Evolutionary conservation across 2,797 vertebrate species (phyloP).

Genomic region (Poeciliopsis infans): DNA sequence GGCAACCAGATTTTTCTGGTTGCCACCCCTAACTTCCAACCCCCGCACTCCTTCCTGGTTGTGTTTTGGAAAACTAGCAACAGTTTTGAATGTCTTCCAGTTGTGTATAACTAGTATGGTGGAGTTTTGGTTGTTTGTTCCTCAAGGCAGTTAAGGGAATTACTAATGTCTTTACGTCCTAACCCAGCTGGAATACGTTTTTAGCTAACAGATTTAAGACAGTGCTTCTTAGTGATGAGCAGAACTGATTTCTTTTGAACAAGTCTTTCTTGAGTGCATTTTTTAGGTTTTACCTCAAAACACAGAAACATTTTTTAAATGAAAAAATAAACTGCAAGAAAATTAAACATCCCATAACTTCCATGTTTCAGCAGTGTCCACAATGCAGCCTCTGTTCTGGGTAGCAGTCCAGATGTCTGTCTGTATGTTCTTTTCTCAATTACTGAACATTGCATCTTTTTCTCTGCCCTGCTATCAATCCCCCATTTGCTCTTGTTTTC

Average conservation of each 20-base stretch:
- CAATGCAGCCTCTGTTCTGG: not conserved
- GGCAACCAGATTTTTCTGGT: not conserved
- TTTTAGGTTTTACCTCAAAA: not conserved
- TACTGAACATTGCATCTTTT: slow-evolving; percentile 15
- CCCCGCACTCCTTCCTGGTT: not conserved
- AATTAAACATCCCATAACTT: not conserved
- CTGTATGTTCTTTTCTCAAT: slow-evolving; percentile 40
- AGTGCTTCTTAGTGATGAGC: not conserved
- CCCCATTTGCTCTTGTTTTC: slow-evolving; percentile 42
- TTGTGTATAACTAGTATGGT: not conserved
- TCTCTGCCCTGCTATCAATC: slow-evolving; percentile 20
- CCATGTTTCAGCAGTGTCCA: not conserved
- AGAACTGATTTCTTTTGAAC: not conserved
- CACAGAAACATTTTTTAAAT: not conserved
- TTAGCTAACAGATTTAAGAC: not conserved
- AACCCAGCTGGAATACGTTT: not conserved
- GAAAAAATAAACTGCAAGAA: not conserved
- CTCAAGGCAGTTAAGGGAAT: not conserved
- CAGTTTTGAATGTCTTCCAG: not conserved
- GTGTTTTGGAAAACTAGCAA: not conserved
- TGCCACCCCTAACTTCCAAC: no score
- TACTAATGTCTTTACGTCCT: not conserved
- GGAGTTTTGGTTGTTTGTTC: not conserved
- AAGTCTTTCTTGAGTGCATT: not conserved
- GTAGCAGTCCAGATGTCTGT: slow-evolving; percentile 31